Evolutionary conservation across 2,888 invertebrate species (phyloP), one percentile per base, ranked within the genome.

Genomic region (Pseudococcus jackbeardsleyi): DNA sequence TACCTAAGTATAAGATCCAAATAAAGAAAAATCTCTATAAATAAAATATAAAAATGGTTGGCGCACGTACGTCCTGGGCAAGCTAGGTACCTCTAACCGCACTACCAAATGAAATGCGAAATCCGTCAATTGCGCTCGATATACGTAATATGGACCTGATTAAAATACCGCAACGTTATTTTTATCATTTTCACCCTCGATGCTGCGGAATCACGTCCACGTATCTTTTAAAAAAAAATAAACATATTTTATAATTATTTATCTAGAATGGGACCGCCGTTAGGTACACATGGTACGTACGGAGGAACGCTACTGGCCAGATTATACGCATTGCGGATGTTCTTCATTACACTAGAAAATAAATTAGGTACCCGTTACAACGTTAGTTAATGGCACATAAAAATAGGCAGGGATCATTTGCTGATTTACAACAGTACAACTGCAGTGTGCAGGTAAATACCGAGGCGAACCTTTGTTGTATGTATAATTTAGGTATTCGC

Each of bases 261-360:
- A 22, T 42, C 42, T 42, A 42, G 19, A 22, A 64, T 22, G 26
- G 26, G 26, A 33, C 26, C 26, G 64, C 22, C 64, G 64, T 64
- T 22, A 64, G 22, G 22, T 22, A 64, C 64, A 64, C 64, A 64
- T 9, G 6, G 19, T 64, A 22, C 8, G 7, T n/a, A 22, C 22
- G 22, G 22, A 9, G 22, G 64, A 22, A 64, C 64, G 64, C 22
- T 64, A 22, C 19, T 22, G 22, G 22, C 22, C 64, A 64, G 64
- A 64, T 64, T 64, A 64, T 64, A 64, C 64, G 64, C 64, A 64
- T 64, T 64, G 64, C 64, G 64, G 64, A 64, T 64, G 64, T 64
- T 64, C 64, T 64, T 64, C 64, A 64, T 64, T 64, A 64, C 64
- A 64, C 22, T 64, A 64, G 19, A 64, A 42, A 64, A 64, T 64